A percentile compares a stretch with the other conserved stretches of the same genome.
Conservation (phyloP, 2,888 invertebrate species). For the Clitarchus hookeri region DNA sequence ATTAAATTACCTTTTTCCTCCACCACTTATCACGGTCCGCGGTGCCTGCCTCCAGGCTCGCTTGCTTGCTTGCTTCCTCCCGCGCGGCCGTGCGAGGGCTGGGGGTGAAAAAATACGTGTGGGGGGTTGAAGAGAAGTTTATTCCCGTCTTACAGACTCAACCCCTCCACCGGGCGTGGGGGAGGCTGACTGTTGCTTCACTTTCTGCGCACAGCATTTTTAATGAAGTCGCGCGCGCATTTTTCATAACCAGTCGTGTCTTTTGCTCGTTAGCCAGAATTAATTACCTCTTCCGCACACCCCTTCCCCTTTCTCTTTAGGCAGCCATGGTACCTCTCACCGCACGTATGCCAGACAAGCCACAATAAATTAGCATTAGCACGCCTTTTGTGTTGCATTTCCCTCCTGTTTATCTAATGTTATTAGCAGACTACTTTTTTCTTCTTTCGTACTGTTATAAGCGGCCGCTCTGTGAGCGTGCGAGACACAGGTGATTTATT, state of each 20-base stretch:
- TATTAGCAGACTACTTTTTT: too few species aligned
- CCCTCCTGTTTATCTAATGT: too few species aligned
- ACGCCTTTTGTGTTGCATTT: not conserved
- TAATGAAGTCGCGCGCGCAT: not conserved
- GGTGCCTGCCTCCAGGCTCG: not conserved
- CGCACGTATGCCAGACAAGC: not conserved
- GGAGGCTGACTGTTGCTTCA: not conserved
- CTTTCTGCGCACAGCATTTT: not conserved
- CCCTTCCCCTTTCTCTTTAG: not conserved
- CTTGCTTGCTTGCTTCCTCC: too few species aligned
- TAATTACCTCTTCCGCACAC: not conserved
- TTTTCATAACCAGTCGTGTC: not conserved
- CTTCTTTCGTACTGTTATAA: too few species aligned
- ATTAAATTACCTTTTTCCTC: constrained; percentile 14
- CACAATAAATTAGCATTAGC: not conserved
- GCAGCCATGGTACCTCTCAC: not conserved
- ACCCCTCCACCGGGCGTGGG: not conserved
- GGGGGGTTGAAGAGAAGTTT: not conserved
- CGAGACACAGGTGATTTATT: too few species aligned
- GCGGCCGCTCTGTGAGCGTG: too few species aligned
- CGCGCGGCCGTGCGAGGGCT: too few species aligned
- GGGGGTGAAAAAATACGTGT: not conserved
- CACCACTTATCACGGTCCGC: constrained; percentile 3
- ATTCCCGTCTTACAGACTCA: not conserved
- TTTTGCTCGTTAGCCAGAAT: constrained; percentile 14